Evolutionary conservation across 1,140 invertebrate genomes (phyloP), one percentile per base, ranked within the genome.

Genomic region (Paralvinella palmiformis): DNA sequence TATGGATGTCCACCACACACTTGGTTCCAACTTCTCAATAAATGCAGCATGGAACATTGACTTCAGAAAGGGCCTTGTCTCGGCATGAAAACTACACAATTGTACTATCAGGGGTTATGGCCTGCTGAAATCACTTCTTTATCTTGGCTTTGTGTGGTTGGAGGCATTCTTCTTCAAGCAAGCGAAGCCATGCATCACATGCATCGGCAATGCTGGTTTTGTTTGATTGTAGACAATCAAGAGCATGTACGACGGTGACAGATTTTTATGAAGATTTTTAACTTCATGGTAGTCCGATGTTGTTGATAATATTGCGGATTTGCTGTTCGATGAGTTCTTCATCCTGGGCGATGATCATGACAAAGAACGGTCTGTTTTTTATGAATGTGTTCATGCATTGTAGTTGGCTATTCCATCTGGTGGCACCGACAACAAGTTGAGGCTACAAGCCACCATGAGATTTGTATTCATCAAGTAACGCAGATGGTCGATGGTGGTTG

Each of bases 171-270:
- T 33, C 31, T 33, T 31, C 4, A 13, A 57, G 33, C n/a, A 57
- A 33, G 27, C 29, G 4, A 22, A 57, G 29, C 55, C 55, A 57
- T 6, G 55, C 55, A 33, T 57, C 33, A 57, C 55, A 57, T 33
- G 55, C 55, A 57, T 57, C 27, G 7, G 55, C 55, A 57, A 57
- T 57, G 29, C 29, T 29, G n/a, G 53, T 29, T 17, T 56, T 27
- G n/a, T 57, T 32, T 32, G 55, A 32, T 32, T 57, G 55, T 31
- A 31, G 15, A 13, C 27, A 22, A 17, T 57, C 53, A 24, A 57
- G 33, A 27, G 55, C 55, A 17, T n/a, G n/a, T 6, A 24, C 20
- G 33, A 6, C 7, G 27, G 29, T 22, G 27, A 36, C 27, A 57
- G 27, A 31, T 32, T 31, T 31, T 31, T 17, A 31, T 31, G 20